Base-by-base conservation (phyloP, 2,113 vertebrate species). In the Cynocephalus volans region DNA sequence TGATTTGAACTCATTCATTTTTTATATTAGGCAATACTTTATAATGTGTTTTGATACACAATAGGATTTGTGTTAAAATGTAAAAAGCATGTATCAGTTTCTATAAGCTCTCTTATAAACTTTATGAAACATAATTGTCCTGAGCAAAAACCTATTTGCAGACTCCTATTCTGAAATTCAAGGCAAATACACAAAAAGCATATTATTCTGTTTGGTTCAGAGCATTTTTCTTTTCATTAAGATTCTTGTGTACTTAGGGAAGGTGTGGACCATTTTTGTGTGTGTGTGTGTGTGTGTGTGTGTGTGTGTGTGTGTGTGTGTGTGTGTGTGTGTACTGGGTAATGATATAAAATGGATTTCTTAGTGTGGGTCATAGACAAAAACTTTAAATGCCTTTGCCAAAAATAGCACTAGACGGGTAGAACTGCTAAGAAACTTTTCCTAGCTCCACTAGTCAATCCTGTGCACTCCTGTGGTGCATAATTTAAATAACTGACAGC, bases 171-270 rank as follows among this genome's bases (percentile, higher is more conserved):
- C 36, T 67, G 69, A 75, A 79, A 36, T 56, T 31, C 45, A 81
- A 80, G 19, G 4, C 7, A 97, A 52, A 70, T 45, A 52, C 9
- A 2, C 3, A 72, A 85, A 60, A 70, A 80, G 0, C 5, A 1
- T 69, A 54, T 48, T 56, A 83, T 70, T 84, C 36, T 87, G 1
- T 91, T 69, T 95, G 4, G 11, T 88, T 58, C 19, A 69, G 6
- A 52, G 18, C 19, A 79, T 26, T 90, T 97, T 64, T 33, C 33
- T 90, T 97, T 64, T 33, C n/a, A 33, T 76, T 73, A 72, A 82
- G n/a, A 33, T 90, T 70, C 21, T 65, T 89, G 9, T 12, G 45
- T 54, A 52, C 45, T 81, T 67, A n/a, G 23, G 54, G 13, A 72
- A 26, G 7, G 36, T 56, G 41, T 23, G 4, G n/a, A 23, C 12